These are phyloP conservation scores for Nanorana parkeri DNA, from an alignment of 2,113 vertebrate species.

Conservation along the genomic window DNA sequence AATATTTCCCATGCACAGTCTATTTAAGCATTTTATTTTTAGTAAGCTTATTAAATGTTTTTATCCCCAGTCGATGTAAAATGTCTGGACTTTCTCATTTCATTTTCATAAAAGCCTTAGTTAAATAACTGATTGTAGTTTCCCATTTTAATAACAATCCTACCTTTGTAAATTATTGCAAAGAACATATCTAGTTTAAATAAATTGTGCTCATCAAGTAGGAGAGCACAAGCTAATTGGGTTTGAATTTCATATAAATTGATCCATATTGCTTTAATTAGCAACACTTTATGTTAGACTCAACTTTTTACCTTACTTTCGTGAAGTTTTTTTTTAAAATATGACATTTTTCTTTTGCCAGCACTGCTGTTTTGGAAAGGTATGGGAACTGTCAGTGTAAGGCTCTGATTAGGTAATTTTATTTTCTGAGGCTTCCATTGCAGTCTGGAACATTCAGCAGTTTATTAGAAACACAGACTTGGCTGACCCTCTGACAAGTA, in stretches of 20 bases:
- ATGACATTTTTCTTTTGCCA: constrained; percentile 37
- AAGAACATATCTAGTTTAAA: constrained; percentile 15
- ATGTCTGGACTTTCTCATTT: background rate
- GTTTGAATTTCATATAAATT: constrained; percentile 37
- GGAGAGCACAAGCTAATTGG: constrained; percentile 16
- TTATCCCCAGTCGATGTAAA: background rate
- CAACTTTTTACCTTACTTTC: background rate
- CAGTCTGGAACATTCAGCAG: constrained; percentile 42
- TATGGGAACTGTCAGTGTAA: constrained; percentile 27
- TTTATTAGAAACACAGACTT: constrained; percentile 47
- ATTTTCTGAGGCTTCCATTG: constrained; percentile 44
- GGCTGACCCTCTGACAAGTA: constrained; percentile 39
- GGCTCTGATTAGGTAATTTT: constrained; percentile 46
- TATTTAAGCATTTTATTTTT: background rate
- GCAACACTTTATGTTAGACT: background rate
- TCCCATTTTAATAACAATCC: background rate
- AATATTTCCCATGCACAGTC: background rate
- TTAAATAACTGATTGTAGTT: background rate
- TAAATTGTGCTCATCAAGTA: constrained; percentile 15
- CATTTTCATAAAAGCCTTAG: background rate
- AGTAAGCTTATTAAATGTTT: background rate
- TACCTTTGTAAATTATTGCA: constrained; percentile 17
- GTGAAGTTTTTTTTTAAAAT: constrained; percentile 19
- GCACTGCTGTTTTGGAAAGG: constrained; percentile 26
- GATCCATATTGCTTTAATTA: constrained; percentile 36